Conservation (phyloP, 2,797 vertebrate genomes). For the Neosalanx taihuensis region DNA sequence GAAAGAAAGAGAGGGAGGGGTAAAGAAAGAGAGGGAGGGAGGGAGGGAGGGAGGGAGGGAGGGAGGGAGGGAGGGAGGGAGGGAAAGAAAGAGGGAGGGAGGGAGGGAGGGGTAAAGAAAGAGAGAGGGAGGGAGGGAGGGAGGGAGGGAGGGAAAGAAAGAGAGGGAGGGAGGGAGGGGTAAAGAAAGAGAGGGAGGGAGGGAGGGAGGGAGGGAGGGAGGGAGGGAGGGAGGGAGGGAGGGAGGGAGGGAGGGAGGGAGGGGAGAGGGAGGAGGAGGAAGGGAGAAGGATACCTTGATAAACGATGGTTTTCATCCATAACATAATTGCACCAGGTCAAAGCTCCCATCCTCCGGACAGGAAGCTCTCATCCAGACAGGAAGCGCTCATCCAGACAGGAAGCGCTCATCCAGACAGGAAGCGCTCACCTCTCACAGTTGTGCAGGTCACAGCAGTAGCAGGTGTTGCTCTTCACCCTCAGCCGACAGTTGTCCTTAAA, state of each 20-base stretch:
- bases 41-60: too few species aligned
- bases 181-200: slow-evolving; percentile 46
- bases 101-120: too few species aligned
- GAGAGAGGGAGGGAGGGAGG: slow-evolving; percentile 18
- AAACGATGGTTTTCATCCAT: neutral
- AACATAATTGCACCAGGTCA: too few species aligned
- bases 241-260: neutral
- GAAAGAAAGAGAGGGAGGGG: too few species aligned
- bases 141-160: slow-evolving; percentile 13
- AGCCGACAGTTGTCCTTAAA: slow-evolving; percentile 77
- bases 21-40: too few species aligned
- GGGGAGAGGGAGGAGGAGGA: neutral
- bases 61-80: too few species aligned
- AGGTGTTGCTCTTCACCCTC: slow-evolving; percentile 87
- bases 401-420: too few species aligned
- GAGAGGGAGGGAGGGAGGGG: slow-evolving; percentile 23
- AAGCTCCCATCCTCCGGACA: too few species aligned
- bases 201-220: slow-evolving; percentile 9
- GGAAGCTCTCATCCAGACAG: too few species aligned
- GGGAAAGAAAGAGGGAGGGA: too few species aligned
- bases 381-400: too few species aligned
- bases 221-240: neutral
- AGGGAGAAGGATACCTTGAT: neutral
- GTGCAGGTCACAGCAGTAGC: slow-evolving; percentile 95
- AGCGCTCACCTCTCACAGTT: slow-evolving; percentile 83